Evolutionary conservation across 2,113 vertebrate species (phyloP), one percentile per base, ranked within the genome.

Genomic region (Gavialis gangeticus): DNA sequence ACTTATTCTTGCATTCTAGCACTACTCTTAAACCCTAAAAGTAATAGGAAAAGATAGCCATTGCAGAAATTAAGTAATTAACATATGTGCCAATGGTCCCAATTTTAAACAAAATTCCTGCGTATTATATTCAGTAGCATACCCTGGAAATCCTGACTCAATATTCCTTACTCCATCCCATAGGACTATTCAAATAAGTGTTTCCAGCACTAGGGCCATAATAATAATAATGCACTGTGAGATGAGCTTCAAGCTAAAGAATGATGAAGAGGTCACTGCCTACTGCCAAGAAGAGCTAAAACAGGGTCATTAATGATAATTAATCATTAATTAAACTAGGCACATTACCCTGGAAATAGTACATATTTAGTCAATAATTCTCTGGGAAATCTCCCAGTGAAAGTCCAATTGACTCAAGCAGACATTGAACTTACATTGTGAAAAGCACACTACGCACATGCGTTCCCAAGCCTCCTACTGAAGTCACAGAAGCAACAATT

Each of bases 401-500:
- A 27, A 37, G 62, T 66, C 79, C 17, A 6, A 62, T 7, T 27
- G 79, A 46, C 73, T 88, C 14, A 22, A 12, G 10, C 8, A 24
- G 85, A 5, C 24, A 10, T 28, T 27, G 17, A 69, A 60, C 30
- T 60, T 94, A 54, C 92, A 13, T 3, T 75, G 76, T 79, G 91
- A 79, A 54, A 95, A 92, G 82, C 2, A 6, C 37, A 75, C 60
- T 91, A 71, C 90, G 82, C 12, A 10, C 5, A 9, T 14, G 66
- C 17, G 85, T 89, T 90, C 83, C 94, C 71, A 92, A 92, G 88
- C 57, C 92, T 82, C 87, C 82, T 83, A 69, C 76, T 59, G 71
- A 97, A 98, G 96, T 96, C 97, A 95, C 92, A 94, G 95, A 96
- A 95, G 92, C 95, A 98, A 97, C 94, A 95, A 95, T 97, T 92